Conservation (phyloP, 2,113 vertebrate genomes). For the Sterna hirundo region DNA sequence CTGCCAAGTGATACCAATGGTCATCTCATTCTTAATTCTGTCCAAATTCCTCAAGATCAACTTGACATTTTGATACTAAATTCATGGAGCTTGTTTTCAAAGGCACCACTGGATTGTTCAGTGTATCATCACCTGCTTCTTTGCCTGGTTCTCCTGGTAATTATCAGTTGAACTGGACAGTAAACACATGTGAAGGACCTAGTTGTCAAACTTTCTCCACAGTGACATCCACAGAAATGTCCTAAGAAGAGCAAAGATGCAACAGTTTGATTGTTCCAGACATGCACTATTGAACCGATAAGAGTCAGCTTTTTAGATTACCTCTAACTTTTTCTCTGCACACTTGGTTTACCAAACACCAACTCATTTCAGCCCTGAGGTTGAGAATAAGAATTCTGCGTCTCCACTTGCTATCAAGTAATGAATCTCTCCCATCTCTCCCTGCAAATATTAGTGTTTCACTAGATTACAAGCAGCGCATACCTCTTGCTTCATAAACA, state of each 20-base stretch:
- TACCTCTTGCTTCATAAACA: not conserved
- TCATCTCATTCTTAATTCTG: not conserved
- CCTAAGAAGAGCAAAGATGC: not conserved
- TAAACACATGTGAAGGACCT: not conserved
- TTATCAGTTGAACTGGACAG: not conserved
- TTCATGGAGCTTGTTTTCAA: not conserved
- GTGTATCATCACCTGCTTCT: not conserved
- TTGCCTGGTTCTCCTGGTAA: not conserved
- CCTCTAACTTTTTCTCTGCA: not conserved
- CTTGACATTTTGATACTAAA: not conserved
- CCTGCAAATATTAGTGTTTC: not conserved
- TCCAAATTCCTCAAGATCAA: not conserved
- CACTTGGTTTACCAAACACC: not conserved
- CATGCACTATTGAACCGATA: not conserved
- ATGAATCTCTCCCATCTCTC: not conserved
- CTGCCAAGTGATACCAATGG: not conserved
- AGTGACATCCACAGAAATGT: not conserved
- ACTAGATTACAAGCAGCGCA: accelerated
- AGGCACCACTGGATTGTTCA: not conserved
- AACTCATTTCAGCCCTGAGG: not conserved
- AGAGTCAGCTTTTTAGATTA: not conserved
- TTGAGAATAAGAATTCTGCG: not conserved
- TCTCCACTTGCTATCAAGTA: not conserved
- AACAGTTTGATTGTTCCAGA: not conserved
- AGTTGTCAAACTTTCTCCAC: not conserved